Evolutionary conservation across 2,113 vertebrate species (phyloP).

Genomic region (Centropristis striata): DNA sequence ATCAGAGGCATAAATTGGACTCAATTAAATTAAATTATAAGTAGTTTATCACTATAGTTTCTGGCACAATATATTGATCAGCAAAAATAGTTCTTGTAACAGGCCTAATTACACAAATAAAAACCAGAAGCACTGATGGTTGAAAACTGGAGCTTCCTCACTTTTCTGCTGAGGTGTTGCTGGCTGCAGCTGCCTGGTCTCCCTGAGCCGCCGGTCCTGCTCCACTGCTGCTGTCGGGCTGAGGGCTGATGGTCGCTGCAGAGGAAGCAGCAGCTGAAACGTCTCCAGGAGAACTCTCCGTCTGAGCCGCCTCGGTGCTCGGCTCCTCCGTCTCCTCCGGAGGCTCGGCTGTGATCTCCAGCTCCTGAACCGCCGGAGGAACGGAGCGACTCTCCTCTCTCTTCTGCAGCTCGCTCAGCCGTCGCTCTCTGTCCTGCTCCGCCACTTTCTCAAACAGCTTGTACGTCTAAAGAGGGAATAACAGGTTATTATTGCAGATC

Average conservation of each 20-base stretch:
- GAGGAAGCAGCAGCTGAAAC: slow-evolving; percentile 14
- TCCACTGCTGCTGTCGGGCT: neutral
- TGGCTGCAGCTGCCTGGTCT: slow-evolving; percentile 47
- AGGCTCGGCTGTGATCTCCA: slow-evolving; percentile 58
- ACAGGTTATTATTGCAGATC: neutral
- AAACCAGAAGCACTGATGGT: neutral
- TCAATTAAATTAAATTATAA: no score
- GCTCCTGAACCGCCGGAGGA: slow-evolving; percentile 66
- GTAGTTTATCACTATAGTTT: no score
- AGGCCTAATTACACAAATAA: no score
- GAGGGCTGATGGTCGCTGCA: neutral
- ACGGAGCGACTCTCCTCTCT: slow-evolving; percentile 28
- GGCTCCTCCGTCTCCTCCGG: slow-evolving; percentile 3
- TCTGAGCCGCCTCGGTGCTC: neutral
- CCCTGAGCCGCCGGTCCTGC: neutral
- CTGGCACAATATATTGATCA: no score
- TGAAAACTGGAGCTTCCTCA: slow-evolving; percentile 32
- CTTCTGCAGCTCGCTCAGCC: slow-evolving; percentile 48
- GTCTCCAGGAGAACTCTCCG: slow-evolving; percentile 30
- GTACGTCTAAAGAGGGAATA: slow-evolving; percentile 51
- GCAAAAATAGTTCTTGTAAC: no score
- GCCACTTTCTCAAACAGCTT: slow-evolving; percentile 74
- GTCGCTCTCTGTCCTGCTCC: slow-evolving; percentile 60
- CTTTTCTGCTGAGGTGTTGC: slow-evolving; percentile 6
- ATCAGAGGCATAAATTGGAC: no score